Base-by-base conservation (phyloP, 2,113 vertebrate species). In the Platysteira castanea region DNA sequence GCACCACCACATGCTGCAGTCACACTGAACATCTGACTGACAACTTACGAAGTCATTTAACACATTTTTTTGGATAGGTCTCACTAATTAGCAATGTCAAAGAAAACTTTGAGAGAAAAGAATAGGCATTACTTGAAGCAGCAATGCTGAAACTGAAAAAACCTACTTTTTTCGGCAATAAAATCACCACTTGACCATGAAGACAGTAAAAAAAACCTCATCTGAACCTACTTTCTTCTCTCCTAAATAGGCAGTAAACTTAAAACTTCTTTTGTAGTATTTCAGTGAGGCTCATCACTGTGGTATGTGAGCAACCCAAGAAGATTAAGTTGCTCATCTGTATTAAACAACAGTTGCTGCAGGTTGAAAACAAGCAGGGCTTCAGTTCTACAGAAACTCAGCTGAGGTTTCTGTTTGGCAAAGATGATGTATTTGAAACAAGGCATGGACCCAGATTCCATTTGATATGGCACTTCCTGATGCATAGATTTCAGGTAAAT, bases 341-440 rank as follows among this genome's bases (percentile, higher is more conserved):
- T 93, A 93, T 90, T 89, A 94, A 95, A 96, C 71, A 93, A 84
- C 79, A 89, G 83, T 78, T 90, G 76, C 93, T 89, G 68, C 16
- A 22, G 57, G 83, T 52, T 91, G 85, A 88, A 92, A 96, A 92
- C 69, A 93, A 95, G 89, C 69, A 81, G 46, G 71, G 76, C 84
- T 95, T 93, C 81, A 93, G 44, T 41, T 87, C 44, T 76, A 76
- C 41, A 95, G 91, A 92, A 95, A 68, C 87, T 75, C 89, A 91
- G 81, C 89, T 89, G 87, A 91, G 75, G 91, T 91, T 95, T 94
- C 87, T 92, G 86, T 81, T 86, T 86, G 73, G 92, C 92, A 94
- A 81, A 90, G 65, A 49, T 0, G 3, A 78, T 11, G 41, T 60
- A 78, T 42, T 41, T 52, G 64, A 87, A 89, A 85, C 31, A 78